phyloP scores from a whole-genome alignment of 1,140 invertebrate species.

The Teleogryllus occipitalis region DNA sequence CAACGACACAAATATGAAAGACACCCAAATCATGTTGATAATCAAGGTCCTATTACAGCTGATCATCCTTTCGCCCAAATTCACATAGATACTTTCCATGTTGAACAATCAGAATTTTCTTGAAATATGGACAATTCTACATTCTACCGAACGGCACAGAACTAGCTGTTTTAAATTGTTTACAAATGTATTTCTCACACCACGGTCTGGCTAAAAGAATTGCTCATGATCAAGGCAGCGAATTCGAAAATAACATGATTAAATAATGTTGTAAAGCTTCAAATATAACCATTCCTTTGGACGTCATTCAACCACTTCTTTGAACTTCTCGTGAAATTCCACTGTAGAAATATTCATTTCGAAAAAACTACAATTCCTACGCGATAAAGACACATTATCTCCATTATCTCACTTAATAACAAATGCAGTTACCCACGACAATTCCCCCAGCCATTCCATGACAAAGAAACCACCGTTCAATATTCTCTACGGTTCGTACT shows the following conservation, averaged over 20 bases:
- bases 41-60: not conserved
- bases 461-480: not conserved
- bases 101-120: not conserved
- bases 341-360: not conserved
- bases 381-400: not conserved
- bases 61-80: not conserved
- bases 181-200: constrained; percentile 3
- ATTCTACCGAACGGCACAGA: not conserved
- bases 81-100: not conserved
- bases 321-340: not conserved
- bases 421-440: no score
- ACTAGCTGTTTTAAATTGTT: not conserved
- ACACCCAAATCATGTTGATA: not conserved
- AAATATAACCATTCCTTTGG: no score
- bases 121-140: not conserved
- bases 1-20: not conserved
- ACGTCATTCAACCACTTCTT: not conserved
- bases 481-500: not conserved
- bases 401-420: not conserved
- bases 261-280: not conserved
- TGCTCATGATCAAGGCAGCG: not conserved
- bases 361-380: not conserved
- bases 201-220: no score
- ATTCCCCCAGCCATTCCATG: no score
- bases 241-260: not conserved